Evolutionary conservation across 2,888 invertebrate species (phyloP).

Genomic region (Teinopalpus imperialis): DNA sequence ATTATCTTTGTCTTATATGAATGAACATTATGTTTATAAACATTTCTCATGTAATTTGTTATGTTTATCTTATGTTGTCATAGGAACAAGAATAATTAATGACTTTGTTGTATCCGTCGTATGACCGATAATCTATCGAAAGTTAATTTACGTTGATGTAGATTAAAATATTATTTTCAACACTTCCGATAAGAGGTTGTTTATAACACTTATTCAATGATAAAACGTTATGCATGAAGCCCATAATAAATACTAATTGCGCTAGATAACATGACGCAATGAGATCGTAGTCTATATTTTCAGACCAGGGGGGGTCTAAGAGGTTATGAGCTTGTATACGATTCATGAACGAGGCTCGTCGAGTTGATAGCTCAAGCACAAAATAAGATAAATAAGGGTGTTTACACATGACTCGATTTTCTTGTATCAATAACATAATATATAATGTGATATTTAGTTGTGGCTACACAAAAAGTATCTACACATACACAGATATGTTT

Average conservation of each 20-base stretch:
- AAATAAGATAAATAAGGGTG: no score
- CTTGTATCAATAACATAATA: no score
- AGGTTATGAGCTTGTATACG: slow-evolving; percentile 20
- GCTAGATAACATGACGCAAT: slow-evolving; percentile 25
- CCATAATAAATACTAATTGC: slow-evolving; percentile 17
- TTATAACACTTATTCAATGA: slow-evolving; percentile 12
- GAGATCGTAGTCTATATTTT: slow-evolving; percentile 9
- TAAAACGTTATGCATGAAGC: slow-evolving; percentile 1
- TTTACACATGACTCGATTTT: background rate
- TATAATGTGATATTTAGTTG: no score
- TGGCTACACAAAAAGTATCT: no score
- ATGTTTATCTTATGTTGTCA: slow-evolving; percentile 2
- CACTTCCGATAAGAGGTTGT: slow-evolving; percentile 9
- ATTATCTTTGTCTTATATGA: no score
- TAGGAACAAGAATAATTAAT: slow-evolving; percentile 11
- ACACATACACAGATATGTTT: no score
- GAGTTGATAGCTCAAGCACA: slow-evolving; percentile 8
- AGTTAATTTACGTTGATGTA: slow-evolving; percentile 12
- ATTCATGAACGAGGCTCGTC: background rate
- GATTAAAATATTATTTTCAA: slow-evolving; percentile 13
- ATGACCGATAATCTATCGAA: slow-evolving; percentile 16
- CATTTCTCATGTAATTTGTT: background rate
- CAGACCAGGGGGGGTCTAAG: slow-evolving; percentile 18
- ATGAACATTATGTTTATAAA: background rate
- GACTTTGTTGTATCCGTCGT: background rate